Evolutionary conservation across 2,888 invertebrate genomes (phyloP), one percentile per base, ranked within the genome.

Genomic region (Caenorhabditis doughertyi): DNA sequence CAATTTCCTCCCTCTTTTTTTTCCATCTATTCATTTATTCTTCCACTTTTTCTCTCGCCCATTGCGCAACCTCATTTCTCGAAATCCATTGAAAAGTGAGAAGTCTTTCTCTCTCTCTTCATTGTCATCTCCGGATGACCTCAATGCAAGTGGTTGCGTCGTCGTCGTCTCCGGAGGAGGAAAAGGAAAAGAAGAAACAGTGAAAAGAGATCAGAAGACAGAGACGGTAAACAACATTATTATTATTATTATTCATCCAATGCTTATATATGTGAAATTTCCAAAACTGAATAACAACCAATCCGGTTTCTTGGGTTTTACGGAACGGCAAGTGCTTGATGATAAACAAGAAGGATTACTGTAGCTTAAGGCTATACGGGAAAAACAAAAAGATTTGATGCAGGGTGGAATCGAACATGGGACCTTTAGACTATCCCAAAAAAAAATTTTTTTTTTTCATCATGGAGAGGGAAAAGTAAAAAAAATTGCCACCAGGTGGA

Each of bases 41-140:
- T 35, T 21, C 47, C 27, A n/a, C n/a, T 29, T 5, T 39, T 23
- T 21, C 18, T 29, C 3, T 21, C 18, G 25, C 51, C 35, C 35
- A 35, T 55, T 56, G 56, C 56, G 56, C 70, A 56, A 70, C 55
- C 55, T 53, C 68, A 53, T 56, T 68, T 51, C 56, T 21, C 32
- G 18, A 56, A 29, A 55, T 56, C 23, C 35, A n/a, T 11, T 5
- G 44, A 35, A 58, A 60, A 72, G 72, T 44, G 56, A 64, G 64
- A 64, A 64, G 3, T 64, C 18, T 35, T 35, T 35, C 18, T 39
- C 21, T 35, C 21, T 35, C 18, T 21, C 21, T 18, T 5, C 18
- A 21, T 32, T 32, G 32, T 56, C 35, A 35, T 56, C 58, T 58
- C 58, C 58, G 58, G 58, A 58, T 58, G 58, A 58, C 58, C 58